Evolutionary conservation across 2,113 vertebrate species (phyloP).

Genomic region (Crotalus helleri): DNA sequence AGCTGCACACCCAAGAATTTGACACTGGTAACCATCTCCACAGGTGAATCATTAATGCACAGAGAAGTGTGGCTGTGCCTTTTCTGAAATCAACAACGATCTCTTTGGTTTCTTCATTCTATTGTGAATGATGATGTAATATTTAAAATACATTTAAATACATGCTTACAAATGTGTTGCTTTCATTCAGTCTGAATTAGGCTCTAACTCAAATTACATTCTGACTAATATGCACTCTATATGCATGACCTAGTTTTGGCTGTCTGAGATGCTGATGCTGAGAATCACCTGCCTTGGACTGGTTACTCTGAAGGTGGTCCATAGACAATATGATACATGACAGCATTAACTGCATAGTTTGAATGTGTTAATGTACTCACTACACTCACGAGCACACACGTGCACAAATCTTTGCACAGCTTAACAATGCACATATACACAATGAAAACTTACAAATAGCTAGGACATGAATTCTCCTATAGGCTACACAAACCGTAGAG

Average conservation of each 20-base stretch:
- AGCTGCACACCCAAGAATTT: no score
- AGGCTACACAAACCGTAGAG: not conserved
- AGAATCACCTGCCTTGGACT: not conserved
- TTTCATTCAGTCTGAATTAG: not conserved
- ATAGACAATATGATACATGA: not conserved
- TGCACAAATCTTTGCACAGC: not conserved
- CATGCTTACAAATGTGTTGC: not conserved
- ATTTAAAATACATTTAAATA: not conserved
- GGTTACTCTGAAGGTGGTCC: not conserved
- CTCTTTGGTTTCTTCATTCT: not conserved
- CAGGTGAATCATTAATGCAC: no score
- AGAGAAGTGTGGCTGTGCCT: no score
- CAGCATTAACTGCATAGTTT: not conserved
- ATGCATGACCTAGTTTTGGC: no score
- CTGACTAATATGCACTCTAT: not conserved
- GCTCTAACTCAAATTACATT: not conserved
- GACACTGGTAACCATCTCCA: no score
- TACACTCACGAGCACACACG: not conserved
- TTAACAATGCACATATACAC: not conserved
- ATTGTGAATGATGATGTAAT: not conserved
- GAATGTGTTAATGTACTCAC: not conserved
- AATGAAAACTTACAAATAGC: not conserved
- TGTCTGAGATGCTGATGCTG: not conserved
- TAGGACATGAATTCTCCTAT: not conserved
- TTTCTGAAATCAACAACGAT: no score